A percentile compares a stretch with the other conserved stretches of the same genome.
These are phyloP conservation scores for Epirrita christyi DNA, from an alignment of 2,888 invertebrate genomes.

Conservation along the genomic window DNA sequence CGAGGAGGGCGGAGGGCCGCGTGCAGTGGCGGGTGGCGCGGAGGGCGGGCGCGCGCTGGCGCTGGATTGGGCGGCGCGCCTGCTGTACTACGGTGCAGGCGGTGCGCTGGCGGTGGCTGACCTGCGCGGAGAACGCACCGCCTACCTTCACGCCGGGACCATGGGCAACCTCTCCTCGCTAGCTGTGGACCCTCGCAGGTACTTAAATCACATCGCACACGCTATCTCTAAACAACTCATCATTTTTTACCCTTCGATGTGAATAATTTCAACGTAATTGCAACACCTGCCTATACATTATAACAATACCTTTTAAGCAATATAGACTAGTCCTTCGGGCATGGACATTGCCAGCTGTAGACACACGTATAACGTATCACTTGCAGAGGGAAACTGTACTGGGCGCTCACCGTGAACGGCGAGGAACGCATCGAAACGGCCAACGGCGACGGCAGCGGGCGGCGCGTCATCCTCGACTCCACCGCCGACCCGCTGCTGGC, in stretches of 20 bases:
- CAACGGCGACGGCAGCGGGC: conserved; percentile 87
- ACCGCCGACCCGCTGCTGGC: conserved; percentile 53
- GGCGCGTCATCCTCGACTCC: conserved; percentile 57
- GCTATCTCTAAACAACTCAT: no score
- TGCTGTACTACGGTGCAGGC: conserved; percentile 89
- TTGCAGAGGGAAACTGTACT: conserved; percentile 82
- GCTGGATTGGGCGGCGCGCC: conserved; percentile 92
- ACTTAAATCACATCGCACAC: no score
- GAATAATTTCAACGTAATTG: no score
- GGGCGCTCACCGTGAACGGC: conserved; percentile 76
- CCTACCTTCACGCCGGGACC: conserved; percentile 86
- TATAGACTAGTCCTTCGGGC: no score
- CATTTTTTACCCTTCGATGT: no score
- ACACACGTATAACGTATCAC: background rate
- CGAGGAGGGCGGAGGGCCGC: conserved; percentile 89
- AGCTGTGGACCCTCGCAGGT: conserved; percentile 86
- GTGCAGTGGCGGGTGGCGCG: conserved; percentile 55
- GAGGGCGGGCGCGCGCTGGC: conserved; percentile 90
- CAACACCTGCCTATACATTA: no score
- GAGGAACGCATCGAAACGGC: conserved; percentile 84
- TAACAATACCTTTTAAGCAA: no score
- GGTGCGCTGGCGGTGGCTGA: conserved; percentile 88
- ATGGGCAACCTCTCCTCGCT: conserved; percentile 86
- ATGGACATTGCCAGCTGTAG: background rate
- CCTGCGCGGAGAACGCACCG: conserved; percentile 89